Conservation (phyloP, 2,888 invertebrate genomes). For the Conops quadrifasciatus region DNA sequence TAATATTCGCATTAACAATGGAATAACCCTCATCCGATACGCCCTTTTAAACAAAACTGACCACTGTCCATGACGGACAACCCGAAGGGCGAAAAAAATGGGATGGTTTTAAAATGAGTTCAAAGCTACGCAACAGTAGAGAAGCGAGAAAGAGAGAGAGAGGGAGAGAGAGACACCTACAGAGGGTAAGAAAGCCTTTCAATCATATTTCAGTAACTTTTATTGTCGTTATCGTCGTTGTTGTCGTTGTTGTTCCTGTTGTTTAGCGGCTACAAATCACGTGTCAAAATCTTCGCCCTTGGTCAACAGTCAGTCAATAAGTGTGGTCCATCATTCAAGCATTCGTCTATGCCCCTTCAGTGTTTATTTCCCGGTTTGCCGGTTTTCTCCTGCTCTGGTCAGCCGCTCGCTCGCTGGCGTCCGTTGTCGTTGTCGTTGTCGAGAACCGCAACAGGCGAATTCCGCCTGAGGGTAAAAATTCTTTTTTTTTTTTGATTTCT, state of each 20-base stretch:
- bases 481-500: neutral
- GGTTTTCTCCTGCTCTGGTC: constrained; percentile 6
- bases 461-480: too few species aligned
- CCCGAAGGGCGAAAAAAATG: too few species aligned
- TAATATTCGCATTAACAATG: too few species aligned
- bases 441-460: too few species aligned
- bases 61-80: too few species aligned
- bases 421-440: too few species aligned
- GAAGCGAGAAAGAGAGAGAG: neutral
- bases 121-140: too few species aligned
- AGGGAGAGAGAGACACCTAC: neutral
- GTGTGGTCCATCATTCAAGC: too few species aligned
- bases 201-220: neutral
- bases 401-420: neutral
- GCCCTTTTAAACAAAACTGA: too few species aligned
- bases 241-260: neutral
- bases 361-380: neutral
- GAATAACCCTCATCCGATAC: too few species aligned
- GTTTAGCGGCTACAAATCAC: neutral
- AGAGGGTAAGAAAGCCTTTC: neutral
- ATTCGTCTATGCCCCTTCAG: neutral
- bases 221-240: neutral
- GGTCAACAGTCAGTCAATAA: neutral
- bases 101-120: too few species aligned
- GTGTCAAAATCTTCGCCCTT: constrained; percentile 5